Base-by-base conservation (phyloP, 2,888 invertebrate genomes). In the Dendrolimus pini region DNA sequence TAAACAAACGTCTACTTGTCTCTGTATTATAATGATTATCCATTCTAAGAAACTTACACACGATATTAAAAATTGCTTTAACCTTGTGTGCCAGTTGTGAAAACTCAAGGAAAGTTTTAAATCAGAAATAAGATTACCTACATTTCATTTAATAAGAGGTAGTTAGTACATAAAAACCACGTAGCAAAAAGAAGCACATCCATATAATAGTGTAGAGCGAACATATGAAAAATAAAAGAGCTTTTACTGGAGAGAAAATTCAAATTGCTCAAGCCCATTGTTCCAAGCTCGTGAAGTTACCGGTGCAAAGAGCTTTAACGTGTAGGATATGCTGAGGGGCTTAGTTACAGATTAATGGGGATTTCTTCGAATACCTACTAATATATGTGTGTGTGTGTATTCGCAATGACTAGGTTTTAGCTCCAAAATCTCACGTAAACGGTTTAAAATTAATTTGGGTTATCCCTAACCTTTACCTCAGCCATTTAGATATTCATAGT, bases 211-310 rank as follows among this genome's bases (percentile, higher is more conserved):
- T 30, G 30, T 30, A 30, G 30, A 30, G 30, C 3, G 30, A 30
- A 30, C 30, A 80, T 78, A 77, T 77, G 75, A 69, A 74, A 77
- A 73, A 74, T 72, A 78, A 78, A 78, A 75, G 71, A 47, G 67
- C 72, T 65, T 67, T 62, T 62, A 57, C 67, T 68, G 63, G 71
- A 72, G 67, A 70, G 74, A 74, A 77, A 80, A 82, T 83, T 79
- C 76, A 78, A 84, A 83, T 82, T 74, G 79, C 75, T 70, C 70
- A 74, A 74, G 72, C 67, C 71, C 77, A 84, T 84, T 85, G 85
- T 84, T 74, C 73, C 65, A 70, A 66, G 71, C 65, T 69, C 66
- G 66, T 72, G 72, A 70, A 74, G 71, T 73, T 71, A 67, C 67
- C 59, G 62, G 64, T 67, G 70, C 67, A 74, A 74, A 83, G 77